phyloP scores from a whole-genome alignment of 1,140 invertebrate species.

The Pogonognathellus flavescens region DNA sequence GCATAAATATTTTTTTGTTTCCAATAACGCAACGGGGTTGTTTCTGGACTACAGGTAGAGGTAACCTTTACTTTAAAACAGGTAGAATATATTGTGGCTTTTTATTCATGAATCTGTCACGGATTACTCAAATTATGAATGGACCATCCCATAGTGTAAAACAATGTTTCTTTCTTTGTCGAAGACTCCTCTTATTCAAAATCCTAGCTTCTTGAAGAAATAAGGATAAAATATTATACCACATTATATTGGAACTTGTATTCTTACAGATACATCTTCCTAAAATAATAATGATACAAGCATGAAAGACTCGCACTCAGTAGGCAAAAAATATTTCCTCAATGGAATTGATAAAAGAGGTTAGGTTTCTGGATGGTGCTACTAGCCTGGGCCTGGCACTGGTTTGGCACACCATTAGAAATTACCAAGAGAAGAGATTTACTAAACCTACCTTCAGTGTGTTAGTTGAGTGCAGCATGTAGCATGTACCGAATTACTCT shows the following conservation, averaged over 20 bases:
- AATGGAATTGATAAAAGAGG: conserved; percentile 12
- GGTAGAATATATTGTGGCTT: not conserved
- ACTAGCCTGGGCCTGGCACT: conserved; percentile 4
- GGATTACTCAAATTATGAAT: conserved; percentile 41
- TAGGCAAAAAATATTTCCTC: conserved; percentile 14
- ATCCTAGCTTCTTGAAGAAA: not conserved
- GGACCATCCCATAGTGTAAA: conserved; percentile 20
- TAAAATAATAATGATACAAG: too few relatives aligned
- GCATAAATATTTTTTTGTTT: conserved; percentile 4
- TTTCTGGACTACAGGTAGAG: not conserved
- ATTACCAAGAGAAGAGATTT: not conserved
- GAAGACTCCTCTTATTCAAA: not conserved
- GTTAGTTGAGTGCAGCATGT: not conserved
- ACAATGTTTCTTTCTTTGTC: not conserved
- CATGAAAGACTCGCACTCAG: not conserved
- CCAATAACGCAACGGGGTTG: not conserved
- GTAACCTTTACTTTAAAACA: not conserved
- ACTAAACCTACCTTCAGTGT: not conserved
- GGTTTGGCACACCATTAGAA: not conserved
- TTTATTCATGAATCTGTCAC: conserved; percentile 41
- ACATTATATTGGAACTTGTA: not conserved
- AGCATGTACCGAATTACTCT: not conserved
- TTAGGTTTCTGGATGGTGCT: conserved; percentile 16
- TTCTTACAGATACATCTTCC: not conserved
- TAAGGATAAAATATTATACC: not conserved